A percentile compares a stretch with the other conserved stretches of the same genome.
Evolutionary conservation across 2,888 invertebrate species (phyloP).

Genomic region (Drosophila mimetica): DNA sequence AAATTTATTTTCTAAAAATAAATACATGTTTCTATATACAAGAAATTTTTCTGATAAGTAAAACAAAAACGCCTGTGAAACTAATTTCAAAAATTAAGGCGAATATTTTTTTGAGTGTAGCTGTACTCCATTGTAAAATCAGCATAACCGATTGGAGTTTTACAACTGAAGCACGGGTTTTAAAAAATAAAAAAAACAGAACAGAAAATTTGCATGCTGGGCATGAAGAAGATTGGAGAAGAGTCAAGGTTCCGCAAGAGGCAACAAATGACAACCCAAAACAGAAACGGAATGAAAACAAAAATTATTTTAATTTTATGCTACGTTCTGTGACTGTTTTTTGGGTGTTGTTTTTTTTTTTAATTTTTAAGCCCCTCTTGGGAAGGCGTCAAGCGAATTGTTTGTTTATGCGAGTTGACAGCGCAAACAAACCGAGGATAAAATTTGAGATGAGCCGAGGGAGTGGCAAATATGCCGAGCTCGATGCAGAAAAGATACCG

Average conservation of each 20-base stretch:
- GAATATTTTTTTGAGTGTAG: no score
- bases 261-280: slow-evolving; percentile 68
- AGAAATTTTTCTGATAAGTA: no score
- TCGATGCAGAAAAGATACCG: slow-evolving; percentile 49
- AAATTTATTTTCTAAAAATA: no score
- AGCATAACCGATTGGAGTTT: slow-evolving; percentile 11
- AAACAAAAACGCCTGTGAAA: no score
- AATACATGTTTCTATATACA: no score
- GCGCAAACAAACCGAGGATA: slow-evolving; percentile 65
- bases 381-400: slow-evolving; percentile 63
- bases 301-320: slow-evolving; percentile 63
- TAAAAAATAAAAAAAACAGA: background rate
- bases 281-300: slow-evolving; percentile 49
- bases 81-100: no score
- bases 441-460: slow-evolving; percentile 57
- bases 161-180: background rate
- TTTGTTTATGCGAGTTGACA: slow-evolving; percentile 69
- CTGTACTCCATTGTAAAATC: background rate
- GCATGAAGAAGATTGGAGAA: slow-evolving; percentile 45
- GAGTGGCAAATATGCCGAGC: slow-evolving; percentile 64
- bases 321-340: slow-evolving; percentile 38
- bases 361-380: slow-evolving; percentile 15
- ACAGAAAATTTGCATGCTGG: slow-evolving; percentile 67
- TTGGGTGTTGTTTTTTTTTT: slow-evolving; percentile 11
- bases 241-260: slow-evolving; percentile 29